Conservation (phyloP, 1,140 invertebrate species). For the Drosophila kepulauana region DNA sequence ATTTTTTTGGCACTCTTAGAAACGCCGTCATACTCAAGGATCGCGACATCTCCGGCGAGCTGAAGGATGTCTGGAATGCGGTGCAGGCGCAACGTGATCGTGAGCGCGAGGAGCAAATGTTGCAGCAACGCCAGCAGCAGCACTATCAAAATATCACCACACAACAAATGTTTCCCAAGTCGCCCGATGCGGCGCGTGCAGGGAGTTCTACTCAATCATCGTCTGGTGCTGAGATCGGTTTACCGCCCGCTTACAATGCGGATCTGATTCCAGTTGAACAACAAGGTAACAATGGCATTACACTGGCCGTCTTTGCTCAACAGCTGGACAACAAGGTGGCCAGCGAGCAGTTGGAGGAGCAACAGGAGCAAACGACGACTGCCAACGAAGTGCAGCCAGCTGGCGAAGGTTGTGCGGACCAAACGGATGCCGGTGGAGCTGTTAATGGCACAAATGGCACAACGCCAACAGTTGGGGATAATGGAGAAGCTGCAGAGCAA, state of each 20-base stretch:
- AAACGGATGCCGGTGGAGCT: constrained; percentile 59
- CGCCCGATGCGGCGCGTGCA: constrained; percentile 63
- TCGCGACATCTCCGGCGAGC: constrained; percentile 89
- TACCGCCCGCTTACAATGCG: constrained; percentile 59
- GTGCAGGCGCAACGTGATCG: constrained; percentile 88
- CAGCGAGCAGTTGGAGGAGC: constrained; percentile 61
- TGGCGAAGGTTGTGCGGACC: constrained; percentile 60
- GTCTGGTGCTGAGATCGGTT: constrained; percentile 39
- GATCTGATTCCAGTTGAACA: constrained; percentile 62
- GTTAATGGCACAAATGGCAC: constrained; percentile 43
- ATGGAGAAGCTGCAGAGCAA: constrained; percentile 6
- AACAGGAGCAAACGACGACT: constrained; percentile 17
- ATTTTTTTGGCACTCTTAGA: constrained; percentile 52
- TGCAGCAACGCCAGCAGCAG: constrained; percentile 79
- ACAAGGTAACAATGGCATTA: constrained; percentile 62
- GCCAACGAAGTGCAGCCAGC: constrained; percentile 6
- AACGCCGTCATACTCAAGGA: constrained; percentile 88
- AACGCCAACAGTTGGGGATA: constrained; percentile 25
- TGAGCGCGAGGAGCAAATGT: constrained; percentile 85
- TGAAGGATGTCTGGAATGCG: constrained; percentile 90
- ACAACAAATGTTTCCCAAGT: constrained; percentile 83
- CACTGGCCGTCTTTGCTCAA: constrained; percentile 70
- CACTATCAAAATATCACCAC: constrained; percentile 82
- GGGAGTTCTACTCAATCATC: constrained; percentile 53
- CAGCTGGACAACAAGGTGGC: constrained; percentile 76